phyloP scores from a whole-genome alignment of 2,797 vertebrate species.

The Champsocephalus gunnari region DNA sequence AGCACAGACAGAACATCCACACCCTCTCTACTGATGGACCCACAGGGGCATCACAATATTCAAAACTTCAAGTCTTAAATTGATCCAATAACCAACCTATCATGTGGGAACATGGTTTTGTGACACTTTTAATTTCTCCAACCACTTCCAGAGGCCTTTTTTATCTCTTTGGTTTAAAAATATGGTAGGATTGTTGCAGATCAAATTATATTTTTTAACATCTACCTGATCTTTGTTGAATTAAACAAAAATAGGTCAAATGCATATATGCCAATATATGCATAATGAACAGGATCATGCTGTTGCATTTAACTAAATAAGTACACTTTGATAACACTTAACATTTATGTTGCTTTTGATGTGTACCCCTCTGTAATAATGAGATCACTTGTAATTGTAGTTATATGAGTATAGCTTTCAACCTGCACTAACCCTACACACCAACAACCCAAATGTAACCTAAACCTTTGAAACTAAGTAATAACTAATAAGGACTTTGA shows the following conservation, averaged over 20 bases:
- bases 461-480: too few relatives aligned
- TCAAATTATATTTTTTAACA: not conserved
- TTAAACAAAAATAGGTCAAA: not conserved
- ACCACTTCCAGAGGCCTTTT: too few relatives aligned
- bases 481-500: not conserved
- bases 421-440: not conserved
- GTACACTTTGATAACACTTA: not conserved
- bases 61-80: not conserved
- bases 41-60: not conserved
- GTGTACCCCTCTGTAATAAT: not conserved
- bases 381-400: not conserved
- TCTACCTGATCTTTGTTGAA: not conserved
- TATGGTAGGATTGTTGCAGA: not conserved
- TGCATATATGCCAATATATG: not conserved
- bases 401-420: not conserved
- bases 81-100: not conserved
- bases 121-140: too few relatives aligned
- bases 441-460: not conserved
- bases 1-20: too few relatives aligned
- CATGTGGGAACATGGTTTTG: not conserved
- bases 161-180: too few relatives aligned
- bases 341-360: not conserved
- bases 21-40: too few relatives aligned
- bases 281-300: too few relatives aligned
- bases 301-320: too few relatives aligned